Conservation (phyloP, 1,140 invertebrate genomes). For the Penaeus vannamei region DNA sequence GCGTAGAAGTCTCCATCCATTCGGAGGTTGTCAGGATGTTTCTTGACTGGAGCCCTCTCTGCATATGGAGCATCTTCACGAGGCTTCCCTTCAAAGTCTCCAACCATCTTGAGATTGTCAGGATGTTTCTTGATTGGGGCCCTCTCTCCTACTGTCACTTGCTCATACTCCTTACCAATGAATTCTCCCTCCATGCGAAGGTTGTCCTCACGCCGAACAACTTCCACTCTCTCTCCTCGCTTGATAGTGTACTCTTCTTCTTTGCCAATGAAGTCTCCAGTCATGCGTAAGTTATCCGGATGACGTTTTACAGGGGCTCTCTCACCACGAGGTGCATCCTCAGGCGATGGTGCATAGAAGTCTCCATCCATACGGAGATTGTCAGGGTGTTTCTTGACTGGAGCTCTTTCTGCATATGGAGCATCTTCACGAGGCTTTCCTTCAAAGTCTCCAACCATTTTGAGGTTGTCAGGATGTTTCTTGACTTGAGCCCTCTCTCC, state of each 20-base stretch:
- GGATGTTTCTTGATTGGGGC: constrained; percentile 47
- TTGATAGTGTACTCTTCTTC: constrained; percentile 16
- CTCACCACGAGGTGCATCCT: constrained; percentile 35
- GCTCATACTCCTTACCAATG: neutral
- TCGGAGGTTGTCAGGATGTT: constrained; percentile 52
- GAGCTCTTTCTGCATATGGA: constrained; percentile 71
- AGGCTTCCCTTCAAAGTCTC: constrained; percentile 47
- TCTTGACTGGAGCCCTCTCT: constrained; percentile 45
- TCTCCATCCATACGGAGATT: constrained; percentile 75
- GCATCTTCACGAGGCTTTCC: constrained; percentile 40
- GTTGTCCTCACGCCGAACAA: no score
- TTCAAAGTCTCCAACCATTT: constrained; percentile 52
- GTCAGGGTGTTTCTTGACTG: constrained; percentile 73
- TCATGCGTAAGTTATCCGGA: constrained; percentile 43
- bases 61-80: constrained; percentile 40
- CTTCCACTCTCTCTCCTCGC: no score
- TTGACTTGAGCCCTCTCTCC: constrained; percentile 60
- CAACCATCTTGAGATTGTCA: constrained; percentile 46
- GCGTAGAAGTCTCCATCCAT: constrained; percentile 58
- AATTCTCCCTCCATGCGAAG: constrained; percentile 41
- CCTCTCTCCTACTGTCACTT: constrained; percentile 30
- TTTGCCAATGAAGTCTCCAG: constrained; percentile 45
- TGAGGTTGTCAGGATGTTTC: constrained; percentile 63
- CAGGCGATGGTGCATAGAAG: constrained; percentile 68
- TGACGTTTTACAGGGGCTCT: constrained; percentile 36